These are phyloP conservation scores for Chironomus striatipennis DNA, from an alignment of 1,140 invertebrate species.

Conservation along the genomic window DNA sequence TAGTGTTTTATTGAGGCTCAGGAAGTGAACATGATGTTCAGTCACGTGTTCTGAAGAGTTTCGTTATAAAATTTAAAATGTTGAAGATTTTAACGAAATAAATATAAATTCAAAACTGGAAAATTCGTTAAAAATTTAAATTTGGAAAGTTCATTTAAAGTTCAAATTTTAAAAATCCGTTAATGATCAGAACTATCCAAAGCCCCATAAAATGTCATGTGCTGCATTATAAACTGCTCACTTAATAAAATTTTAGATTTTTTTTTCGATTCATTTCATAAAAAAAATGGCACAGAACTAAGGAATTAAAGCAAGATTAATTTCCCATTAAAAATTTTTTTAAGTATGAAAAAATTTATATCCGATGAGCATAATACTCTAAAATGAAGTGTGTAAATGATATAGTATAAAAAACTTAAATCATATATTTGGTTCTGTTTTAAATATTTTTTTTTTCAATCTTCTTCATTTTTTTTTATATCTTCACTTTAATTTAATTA, in stretches of 20 bases:
- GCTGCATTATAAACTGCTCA: too few relatives aligned
- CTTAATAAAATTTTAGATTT: neutral
- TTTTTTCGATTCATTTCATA: neutral
- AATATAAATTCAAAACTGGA: too few relatives aligned
- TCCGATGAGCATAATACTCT: neutral
- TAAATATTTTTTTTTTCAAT: neutral
- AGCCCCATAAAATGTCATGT: too few relatives aligned
- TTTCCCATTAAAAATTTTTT: neutral
- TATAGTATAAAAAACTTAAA: neutral
- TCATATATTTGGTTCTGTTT: neutral
- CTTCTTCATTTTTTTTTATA: neutral
- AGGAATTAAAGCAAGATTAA: neutral
- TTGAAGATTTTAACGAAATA: too few relatives aligned
- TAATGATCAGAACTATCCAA: too few relatives aligned
- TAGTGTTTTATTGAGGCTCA: too few relatives aligned
- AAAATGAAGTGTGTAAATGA: neutral
- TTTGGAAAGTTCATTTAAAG: too few relatives aligned
- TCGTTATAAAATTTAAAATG: too few relatives aligned
- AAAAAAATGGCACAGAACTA: neutral
- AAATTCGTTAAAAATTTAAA: too few relatives aligned
- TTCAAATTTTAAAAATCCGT: too few relatives aligned
- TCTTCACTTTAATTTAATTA: neutral
- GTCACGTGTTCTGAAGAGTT: too few relatives aligned
- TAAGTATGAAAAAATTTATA: neutral
- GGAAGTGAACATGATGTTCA: too few relatives aligned